Conservation (phyloP, 2,113 vertebrate genomes). For the Peromyscus polionotus region DNA sequence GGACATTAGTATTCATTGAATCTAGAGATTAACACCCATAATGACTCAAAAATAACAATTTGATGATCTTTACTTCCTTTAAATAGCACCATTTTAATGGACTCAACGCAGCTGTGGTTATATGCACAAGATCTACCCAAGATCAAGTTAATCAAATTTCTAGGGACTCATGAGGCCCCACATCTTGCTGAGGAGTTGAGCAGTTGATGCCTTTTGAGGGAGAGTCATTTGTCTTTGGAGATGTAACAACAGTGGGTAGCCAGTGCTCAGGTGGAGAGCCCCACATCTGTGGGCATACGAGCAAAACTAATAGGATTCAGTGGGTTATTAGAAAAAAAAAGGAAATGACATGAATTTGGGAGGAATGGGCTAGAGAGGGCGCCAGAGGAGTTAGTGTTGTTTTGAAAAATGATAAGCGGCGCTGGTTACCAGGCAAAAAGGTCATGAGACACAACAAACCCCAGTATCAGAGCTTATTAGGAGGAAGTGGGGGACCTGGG, state of each 20-base stretch:
- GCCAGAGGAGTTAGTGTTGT: neutral
- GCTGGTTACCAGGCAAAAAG: no score
- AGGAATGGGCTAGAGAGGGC: neutral
- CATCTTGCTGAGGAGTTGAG: neutral
- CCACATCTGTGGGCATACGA: neutral
- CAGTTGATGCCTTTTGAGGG: neutral
- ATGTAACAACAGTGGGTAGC: no score
- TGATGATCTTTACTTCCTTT: neutral
- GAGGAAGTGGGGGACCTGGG: no score
- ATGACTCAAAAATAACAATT: slow-evolving; percentile 32
- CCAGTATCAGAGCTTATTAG: no score
- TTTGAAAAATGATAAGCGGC: no score
- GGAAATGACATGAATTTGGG: neutral
- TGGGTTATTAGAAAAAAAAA: neutral
- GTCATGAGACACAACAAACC: no score
- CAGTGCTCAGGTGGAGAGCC: neutral
- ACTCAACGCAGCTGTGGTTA: neutral
- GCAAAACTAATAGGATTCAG: neutral
- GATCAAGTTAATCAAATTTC: neutral
- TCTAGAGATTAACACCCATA: neutral
- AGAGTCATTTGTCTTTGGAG: neutral
- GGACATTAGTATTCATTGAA: slow-evolving; percentile 12
- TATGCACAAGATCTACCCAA: neutral
- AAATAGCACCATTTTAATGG: neutral
- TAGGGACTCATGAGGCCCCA: neutral